Conservation (phyloP, 2,888 invertebrate species). For the Cheiracanthium punctorium region DNA sequence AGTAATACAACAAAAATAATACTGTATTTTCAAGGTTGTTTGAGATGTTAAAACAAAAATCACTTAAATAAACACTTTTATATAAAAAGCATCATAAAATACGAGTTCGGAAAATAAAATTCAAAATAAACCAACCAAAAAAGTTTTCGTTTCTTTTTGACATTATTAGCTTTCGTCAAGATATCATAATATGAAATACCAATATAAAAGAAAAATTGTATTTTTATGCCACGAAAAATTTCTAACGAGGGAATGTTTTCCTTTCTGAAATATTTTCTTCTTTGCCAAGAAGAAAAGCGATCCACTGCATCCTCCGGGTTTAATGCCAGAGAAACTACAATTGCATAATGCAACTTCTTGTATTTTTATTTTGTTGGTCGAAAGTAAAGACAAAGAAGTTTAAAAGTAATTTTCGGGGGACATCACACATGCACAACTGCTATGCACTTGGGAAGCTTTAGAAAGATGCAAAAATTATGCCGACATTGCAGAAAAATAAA, state of each 20-base stretch:
- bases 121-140: too few species aligned
- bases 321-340: constrained; percentile 28
- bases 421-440: not conserved
- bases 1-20: too few species aligned
- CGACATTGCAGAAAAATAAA: not conserved
- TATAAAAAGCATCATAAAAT: too few species aligned
- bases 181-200: not conserved
- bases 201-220: not conserved
- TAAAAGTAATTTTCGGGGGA: not conserved
- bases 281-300: constrained; percentile 24
- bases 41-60: too few species aligned
- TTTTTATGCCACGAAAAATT: constrained; percentile 17
- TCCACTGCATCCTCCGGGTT: not conserved
- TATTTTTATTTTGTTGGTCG: not conserved
- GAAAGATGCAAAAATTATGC: not conserved
- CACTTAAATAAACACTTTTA: too few species aligned
- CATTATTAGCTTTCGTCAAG: constrained; percentile 10
- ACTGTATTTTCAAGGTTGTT: too few species aligned
- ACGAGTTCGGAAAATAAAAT: too few species aligned
- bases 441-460: not conserved
- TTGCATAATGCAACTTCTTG: not conserved
- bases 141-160: not conserved
- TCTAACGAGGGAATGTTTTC: constrained; percentile 1
- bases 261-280: not conserved
- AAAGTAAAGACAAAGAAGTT: not conserved